Conservation (phyloP, 2,797 vertebrate genomes). For the Hafferia zeledoni region DNA sequence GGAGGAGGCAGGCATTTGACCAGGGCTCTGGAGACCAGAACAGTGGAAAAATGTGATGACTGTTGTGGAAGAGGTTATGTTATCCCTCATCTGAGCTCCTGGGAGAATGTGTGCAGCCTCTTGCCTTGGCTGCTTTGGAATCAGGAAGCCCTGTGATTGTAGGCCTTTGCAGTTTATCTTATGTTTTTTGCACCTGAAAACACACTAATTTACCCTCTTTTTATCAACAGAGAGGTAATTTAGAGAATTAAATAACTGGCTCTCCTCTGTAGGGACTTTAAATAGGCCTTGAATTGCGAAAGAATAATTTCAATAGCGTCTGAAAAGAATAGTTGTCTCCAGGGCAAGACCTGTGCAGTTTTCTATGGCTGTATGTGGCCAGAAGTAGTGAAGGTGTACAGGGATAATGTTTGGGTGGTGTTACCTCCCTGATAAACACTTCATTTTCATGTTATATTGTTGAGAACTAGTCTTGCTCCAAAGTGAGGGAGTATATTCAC, state of each 20-base stretch:
- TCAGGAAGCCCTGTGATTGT: rapidly evolving
- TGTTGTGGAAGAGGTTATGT: not conserved
- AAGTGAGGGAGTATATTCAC: not conserved
- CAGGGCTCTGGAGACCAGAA: not conserved
- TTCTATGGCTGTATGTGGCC: not conserved
- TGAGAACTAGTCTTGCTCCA: not conserved
- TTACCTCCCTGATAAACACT: not conserved
- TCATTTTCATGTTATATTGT: not conserved
- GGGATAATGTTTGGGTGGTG: not conserved
- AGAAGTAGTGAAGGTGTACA: not conserved
- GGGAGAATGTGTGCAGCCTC: not conserved
- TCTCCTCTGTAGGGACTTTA: not conserved
- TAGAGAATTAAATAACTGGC: not conserved
- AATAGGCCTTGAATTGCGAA: not conserved
- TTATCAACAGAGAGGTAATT: not conserved
- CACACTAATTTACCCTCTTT: not conserved
- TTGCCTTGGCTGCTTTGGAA: not conserved
- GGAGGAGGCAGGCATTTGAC: not conserved
- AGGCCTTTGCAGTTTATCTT: not conserved
- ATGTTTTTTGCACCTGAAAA: not conserved
- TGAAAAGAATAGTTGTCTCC: not conserved
- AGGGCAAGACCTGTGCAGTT: not conserved
- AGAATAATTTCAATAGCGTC: not conserved
- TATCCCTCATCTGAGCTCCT: not conserved
- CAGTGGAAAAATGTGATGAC: not conserved